phyloP scores from a whole-genome alignment of 2,888 invertebrate species.

The Epinotia brunnichana region DNA sequence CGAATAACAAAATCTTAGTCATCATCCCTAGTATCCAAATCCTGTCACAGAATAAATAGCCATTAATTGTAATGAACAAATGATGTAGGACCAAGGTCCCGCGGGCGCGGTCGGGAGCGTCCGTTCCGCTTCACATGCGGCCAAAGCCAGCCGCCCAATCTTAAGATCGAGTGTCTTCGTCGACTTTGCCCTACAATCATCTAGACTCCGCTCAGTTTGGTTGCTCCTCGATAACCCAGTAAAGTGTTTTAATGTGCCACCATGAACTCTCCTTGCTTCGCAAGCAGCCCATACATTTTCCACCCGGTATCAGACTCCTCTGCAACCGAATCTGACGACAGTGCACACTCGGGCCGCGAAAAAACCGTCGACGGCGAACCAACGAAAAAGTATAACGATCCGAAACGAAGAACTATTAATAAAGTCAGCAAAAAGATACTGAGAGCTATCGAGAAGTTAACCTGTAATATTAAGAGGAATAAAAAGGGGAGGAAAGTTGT shows the following conservation, averaged over 20 bases:
- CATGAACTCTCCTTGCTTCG: slow-evolving; percentile 77
- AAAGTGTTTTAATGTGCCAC: slow-evolving; percentile 40
- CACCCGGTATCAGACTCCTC: slow-evolving; percentile 77
- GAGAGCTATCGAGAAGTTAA: slow-evolving; percentile 74
- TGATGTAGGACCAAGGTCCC: slow-evolving; percentile 70
- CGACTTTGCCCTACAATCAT: slow-evolving; percentile 65
- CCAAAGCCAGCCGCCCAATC: slow-evolving; percentile 61
- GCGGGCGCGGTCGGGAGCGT: slow-evolving; percentile 71
- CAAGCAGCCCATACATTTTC: slow-evolving; percentile 74
- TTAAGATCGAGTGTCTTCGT: slow-evolving; percentile 64
- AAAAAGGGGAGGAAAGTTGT: slow-evolving; percentile 64
- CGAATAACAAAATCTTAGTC: no score
- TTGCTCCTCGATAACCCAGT: slow-evolving; percentile 52
- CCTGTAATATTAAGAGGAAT: slow-evolving; percentile 72
- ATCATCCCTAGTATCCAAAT: no score
- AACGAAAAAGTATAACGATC: slow-evolving; percentile 77
- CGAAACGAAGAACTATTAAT: slow-evolving; percentile 78
- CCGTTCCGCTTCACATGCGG: slow-evolving; percentile 63
- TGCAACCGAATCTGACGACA: slow-evolving; percentile 77
- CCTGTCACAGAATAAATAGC: slow-evolving; percentile 44
- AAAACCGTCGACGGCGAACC: slow-evolving; percentile 68
- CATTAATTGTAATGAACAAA: slow-evolving; percentile 56
- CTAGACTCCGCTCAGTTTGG: slow-evolving; percentile 61
- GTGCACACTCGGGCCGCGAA: slow-evolving; percentile 71
- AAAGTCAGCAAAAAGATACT: slow-evolving; percentile 80